Conservation (phyloP, 2,797 vertebrate genomes). For the Hydrolagus colliei region DNA sequence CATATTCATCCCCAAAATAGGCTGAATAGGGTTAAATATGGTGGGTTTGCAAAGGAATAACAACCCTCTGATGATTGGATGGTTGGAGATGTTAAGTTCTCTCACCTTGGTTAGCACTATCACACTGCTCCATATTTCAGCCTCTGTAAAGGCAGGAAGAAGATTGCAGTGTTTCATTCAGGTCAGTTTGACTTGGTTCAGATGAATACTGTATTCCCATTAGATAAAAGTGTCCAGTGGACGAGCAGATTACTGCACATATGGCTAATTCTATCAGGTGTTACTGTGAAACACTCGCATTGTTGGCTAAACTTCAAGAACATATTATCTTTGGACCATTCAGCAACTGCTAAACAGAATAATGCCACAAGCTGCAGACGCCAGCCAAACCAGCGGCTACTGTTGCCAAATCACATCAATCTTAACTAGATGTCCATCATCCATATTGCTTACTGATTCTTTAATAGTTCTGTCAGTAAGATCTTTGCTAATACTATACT, state of each 20-base stretch:
- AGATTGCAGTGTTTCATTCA: not conserved
- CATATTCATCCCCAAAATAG: not conserved
- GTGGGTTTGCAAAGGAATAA: not conserved
- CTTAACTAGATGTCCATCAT: not conserved
- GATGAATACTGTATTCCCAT: not conserved
- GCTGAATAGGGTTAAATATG: not conserved
- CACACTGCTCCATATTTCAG: not conserved
- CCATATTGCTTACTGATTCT: conserved; percentile 11
- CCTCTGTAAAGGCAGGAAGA: not conserved
- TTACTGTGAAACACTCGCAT: not conserved
- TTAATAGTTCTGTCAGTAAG: not conserved
- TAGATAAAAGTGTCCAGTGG: not conserved
- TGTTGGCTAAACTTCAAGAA: not conserved
- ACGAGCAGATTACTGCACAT: not conserved
- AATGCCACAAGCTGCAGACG: not conserved
- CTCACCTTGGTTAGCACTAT: not conserved
- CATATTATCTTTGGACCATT: not conserved
- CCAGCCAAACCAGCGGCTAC: not conserved
- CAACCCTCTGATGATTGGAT: too few species aligned
- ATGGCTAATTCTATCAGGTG: not conserved
- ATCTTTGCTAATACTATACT: not conserved
- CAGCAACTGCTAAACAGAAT: not conserved
- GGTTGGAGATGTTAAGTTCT: too few species aligned
- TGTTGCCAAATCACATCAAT: not conserved
- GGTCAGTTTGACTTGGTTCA: not conserved